Conservation (phyloP, 2,113 vertebrate genomes). For the Solea senegalensis region DNA sequence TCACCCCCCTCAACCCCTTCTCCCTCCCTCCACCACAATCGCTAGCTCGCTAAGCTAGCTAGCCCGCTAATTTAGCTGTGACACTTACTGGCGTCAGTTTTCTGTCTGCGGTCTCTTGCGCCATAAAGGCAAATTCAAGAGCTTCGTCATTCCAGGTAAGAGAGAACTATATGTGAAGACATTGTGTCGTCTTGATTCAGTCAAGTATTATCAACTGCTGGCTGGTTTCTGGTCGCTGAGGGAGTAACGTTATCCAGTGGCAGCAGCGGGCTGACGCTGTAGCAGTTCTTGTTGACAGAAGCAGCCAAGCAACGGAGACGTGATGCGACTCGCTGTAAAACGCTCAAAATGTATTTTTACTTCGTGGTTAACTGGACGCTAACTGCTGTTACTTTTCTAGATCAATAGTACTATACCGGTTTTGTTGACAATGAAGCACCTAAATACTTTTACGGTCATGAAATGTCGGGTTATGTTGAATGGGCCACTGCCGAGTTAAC, state of each 20-base stretch:
- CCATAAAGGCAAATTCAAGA: slow-evolving; percentile 38
- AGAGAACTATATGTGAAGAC: neutral
- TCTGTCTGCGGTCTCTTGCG: slow-evolving; percentile 45
- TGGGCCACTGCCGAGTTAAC: slow-evolving; percentile 32
- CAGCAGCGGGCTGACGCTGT: slow-evolving; percentile 39
- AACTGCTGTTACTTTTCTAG: no score
- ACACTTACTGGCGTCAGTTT: slow-evolving; percentile 52
- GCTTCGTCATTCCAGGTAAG: slow-evolving; percentile 59
- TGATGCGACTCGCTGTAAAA: slow-evolving; percentile 50
- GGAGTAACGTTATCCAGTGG: slow-evolving; percentile 18
- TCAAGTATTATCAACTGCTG: slow-evolving; percentile 11
- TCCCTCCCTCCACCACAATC: slow-evolving; percentile 15
- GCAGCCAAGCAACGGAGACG: slow-evolving; percentile 66
- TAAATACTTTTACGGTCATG: slow-evolving; percentile 12
- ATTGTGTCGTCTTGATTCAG: neutral
- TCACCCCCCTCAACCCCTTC: slow-evolving; percentile 33
- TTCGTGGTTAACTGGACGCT: neutral
- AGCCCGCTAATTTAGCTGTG: slow-evolving; percentile 72
- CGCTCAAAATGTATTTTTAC: slow-evolving; percentile 25
- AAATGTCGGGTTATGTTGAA: slow-evolving; percentile 19
- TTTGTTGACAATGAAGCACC: neutral
- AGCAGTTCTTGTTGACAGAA: slow-evolving; percentile 75
- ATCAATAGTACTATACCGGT: rapidly evolving
- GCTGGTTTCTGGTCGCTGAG: slow-evolving; percentile 24
- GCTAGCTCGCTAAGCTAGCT: slow-evolving; percentile 74